phyloP scores from a whole-genome alignment of 2,888 invertebrate genomes.

The Eledona agricola region DNA sequence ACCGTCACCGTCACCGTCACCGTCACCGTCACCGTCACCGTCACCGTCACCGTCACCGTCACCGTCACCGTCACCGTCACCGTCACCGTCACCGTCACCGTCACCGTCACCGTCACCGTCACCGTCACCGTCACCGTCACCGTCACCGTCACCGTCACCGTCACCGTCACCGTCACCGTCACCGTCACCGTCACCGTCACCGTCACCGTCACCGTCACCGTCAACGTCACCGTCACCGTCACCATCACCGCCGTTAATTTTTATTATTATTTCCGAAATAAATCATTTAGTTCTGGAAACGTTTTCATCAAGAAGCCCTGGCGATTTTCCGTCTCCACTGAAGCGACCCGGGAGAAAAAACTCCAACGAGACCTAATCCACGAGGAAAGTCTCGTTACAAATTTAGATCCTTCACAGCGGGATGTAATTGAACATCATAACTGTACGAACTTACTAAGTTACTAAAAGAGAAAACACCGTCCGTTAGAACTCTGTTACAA shows the following conservation, averaged over 20 bases:
- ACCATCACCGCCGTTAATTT: too few species aligned
- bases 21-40: constrained; percentile 5
- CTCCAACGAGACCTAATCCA: too few species aligned
- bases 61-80: constrained; percentile 12
- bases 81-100: constrained; percentile 25
- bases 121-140: constrained; percentile 27
- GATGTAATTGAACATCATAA: background rate
- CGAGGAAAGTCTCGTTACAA: background rate
- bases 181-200: constrained; percentile 11
- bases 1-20: too few species aligned
- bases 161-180: constrained; percentile 26
- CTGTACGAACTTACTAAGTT: background rate
- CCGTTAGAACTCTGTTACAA: too few species aligned
- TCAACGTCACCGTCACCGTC: background rate
- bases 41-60: constrained; percentile 25
- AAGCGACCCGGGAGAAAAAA: too few species aligned
- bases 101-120: constrained; percentile 26
- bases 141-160: constrained; percentile 29
- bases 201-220: background rate
- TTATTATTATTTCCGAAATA: too few species aligned
- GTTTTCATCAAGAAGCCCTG: too few species aligned
- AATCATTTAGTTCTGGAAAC: too few species aligned
- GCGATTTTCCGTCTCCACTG: too few species aligned
- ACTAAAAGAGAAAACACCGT: too few species aligned
- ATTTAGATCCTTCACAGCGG: background rate